phyloP scores from a whole-genome alignment of 2,113 vertebrate genomes.

The Lethenteron reissneri region DNA sequence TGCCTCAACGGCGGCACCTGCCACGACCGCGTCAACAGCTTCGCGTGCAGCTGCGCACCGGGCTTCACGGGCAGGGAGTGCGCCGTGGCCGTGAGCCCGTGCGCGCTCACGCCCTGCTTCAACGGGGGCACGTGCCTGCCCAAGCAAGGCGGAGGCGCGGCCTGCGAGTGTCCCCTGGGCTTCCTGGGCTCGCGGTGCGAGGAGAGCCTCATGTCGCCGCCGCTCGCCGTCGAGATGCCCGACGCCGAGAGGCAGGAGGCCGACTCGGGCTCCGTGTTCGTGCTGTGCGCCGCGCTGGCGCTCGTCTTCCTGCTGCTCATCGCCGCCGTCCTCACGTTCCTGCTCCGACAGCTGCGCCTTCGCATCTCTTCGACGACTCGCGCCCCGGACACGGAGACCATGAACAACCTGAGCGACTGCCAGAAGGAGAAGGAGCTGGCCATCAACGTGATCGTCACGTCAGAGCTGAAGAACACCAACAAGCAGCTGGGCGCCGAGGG shows the following conservation, averaged over 20 bases:
- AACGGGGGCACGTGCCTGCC: conserved; percentile 42
- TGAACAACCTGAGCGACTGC: conserved; percentile 4
- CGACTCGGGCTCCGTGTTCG: background rate
- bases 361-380: conserved; percentile 20
- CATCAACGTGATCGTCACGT: conserved; percentile 1
- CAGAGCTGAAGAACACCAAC: conserved; percentile 1
- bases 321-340: background rate
- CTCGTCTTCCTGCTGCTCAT: conserved; percentile 23
- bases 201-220: conserved; percentile 19
- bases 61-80: conserved; percentile 57
- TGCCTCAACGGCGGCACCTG: conserved; percentile 62
- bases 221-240: conserved; percentile 19
- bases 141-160: conserved; percentile 43
- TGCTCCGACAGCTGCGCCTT: background rate
- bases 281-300: conserved; percentile 29
- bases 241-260: conserved; percentile 22
- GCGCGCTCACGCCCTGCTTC: conserved; percentile 29
- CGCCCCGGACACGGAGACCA: conserved; percentile 25
- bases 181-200: conserved; percentile 48
- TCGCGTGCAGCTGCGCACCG: conserved; percentile 41
- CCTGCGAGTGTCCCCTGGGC: conserved; percentile 36
- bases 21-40: conserved; percentile 42
- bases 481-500: background rate
- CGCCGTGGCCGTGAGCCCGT: conserved; percentile 25
- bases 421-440: conserved; percentile 4